Percentiles rank a stretch among this genome's conserved stretches.
phyloP scores from a whole-genome alignment of 2,797 vertebrate genomes.

The Cossypha dichroa region DNA sequence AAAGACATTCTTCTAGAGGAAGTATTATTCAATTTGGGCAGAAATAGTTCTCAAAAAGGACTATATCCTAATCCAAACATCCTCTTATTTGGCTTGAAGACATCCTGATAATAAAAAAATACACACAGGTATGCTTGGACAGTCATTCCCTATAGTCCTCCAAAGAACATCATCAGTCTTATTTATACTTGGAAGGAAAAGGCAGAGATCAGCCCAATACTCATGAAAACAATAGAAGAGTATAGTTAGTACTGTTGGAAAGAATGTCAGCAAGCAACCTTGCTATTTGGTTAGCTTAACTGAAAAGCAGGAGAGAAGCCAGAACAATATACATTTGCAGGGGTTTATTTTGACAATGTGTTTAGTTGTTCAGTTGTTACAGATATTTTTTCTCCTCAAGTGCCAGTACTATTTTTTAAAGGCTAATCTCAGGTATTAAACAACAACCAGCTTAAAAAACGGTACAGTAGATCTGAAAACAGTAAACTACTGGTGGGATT shows the following conservation, averaged over 20 bases:
- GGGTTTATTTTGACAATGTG: constrained; percentile 52
- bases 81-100: neutral
- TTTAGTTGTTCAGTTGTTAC: constrained; percentile 43
- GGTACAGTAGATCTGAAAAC: constrained; percentile 20
- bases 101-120: neutral
- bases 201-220: neutral
- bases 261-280: constrained; percentile 47
- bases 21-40: neutral
- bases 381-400: constrained; percentile 32
- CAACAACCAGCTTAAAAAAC: neutral
- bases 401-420: constrained; percentile 29
- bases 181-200: neutral
- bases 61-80: neutral
- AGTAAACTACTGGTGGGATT: neutral
- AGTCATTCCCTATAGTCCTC: neutral
- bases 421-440: constrained; percentile 50
- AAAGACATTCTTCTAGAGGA: neutral
- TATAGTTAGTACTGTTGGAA: constrained; percentile 32
- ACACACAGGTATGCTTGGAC: neutral
- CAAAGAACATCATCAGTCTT: neutral
- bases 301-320: constrained; percentile 33
- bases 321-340: constrained; percentile 51
- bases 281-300: constrained; percentile 56
- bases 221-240: constrained; percentile 21
- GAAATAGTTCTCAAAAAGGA: neutral